A percentile compares a stretch with the other conserved stretches of the same genome.
phyloP scores from a whole-genome alignment of 2,797 vertebrate genomes.

The Chromobotia macracanthus region DNA sequence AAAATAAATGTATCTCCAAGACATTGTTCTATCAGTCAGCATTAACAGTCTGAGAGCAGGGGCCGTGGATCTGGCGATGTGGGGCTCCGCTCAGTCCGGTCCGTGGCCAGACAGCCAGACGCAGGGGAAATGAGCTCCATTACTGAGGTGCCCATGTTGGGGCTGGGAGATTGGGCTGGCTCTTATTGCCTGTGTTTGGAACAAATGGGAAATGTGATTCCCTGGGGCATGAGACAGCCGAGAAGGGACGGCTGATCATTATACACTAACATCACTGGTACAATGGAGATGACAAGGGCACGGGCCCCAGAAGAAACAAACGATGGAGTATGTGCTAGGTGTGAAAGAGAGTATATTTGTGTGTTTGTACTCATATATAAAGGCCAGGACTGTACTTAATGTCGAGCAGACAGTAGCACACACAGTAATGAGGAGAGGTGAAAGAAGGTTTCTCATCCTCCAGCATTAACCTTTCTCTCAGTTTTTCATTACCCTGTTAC shows the following conservation, averaged over 20 bases:
- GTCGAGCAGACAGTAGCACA: constrained; percentile 13
- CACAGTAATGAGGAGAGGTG: constrained; percentile 46
- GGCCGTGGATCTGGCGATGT: constrained; percentile 12
- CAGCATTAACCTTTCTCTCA: constrained; percentile 30
- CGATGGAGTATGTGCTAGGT: constrained; percentile 50
- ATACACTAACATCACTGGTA: constrained; percentile 54
- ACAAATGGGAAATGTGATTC: constrained; percentile 67
- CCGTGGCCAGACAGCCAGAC: constrained; percentile 41
- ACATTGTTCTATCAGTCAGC: constrained; percentile 45
- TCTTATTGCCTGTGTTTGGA: constrained; percentile 68
- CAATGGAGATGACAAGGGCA: constrained; percentile 54
- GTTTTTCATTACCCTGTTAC: constrained; percentile 42
- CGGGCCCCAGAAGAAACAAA: constrained; percentile 49
- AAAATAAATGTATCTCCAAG: constrained; percentile 37
- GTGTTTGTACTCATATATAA: constrained; percentile 32
- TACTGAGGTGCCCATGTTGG: constrained; percentile 64
- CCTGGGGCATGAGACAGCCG: constrained; percentile 60
- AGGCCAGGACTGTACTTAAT: constrained; percentile 38
- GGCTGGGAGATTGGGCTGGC: constrained; percentile 54
- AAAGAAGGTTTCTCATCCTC: constrained; percentile 36
- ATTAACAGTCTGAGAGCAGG: constrained; percentile 31
- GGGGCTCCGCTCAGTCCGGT: constrained; percentile 3
- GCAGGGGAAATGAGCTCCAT: constrained; percentile 75
- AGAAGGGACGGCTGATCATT: constrained; percentile 51
- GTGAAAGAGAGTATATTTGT: constrained; percentile 32